A percentile compares a stretch with the other conserved stretches of the same genome.
Conservation (phyloP, 2,888 invertebrate species). For the Yponomeuta plumbellus region DNA sequence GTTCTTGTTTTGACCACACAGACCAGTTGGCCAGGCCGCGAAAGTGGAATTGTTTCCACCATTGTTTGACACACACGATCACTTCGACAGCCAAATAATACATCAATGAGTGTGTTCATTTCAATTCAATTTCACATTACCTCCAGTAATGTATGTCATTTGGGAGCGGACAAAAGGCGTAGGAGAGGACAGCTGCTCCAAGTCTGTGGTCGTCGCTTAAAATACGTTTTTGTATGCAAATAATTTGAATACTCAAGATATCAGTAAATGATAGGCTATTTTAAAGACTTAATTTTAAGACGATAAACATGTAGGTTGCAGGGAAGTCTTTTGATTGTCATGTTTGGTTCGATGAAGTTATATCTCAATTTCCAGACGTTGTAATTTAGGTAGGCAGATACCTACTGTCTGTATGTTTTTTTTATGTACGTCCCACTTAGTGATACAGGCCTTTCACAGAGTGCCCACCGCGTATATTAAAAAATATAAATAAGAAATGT, state of each 20-base stretch:
- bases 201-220: slow-evolving; percentile 3
- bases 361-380: no score
- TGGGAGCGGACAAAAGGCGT: neutral
- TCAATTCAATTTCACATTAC: slow-evolving; percentile 15
- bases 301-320: no score
- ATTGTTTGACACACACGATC: slow-evolving; percentile 50
- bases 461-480: no score
- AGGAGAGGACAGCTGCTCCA: slow-evolving; percentile 4
- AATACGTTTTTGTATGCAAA: neutral
- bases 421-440: no score
- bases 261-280: neutral
- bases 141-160: slow-evolving; percentile 12
- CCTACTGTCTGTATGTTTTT: no score
- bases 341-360: no score
- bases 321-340: no score
- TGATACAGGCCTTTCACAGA: no score
- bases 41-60: slow-evolving; percentile 50
- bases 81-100: slow-evolving; percentile 43
- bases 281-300: neutral
- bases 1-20: slow-evolving; percentile 32
- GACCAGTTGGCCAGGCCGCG: slow-evolving; percentile 62
- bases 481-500: no score
- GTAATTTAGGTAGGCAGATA: no score
- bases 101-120: slow-evolving; percentile 38
- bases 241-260: neutral